Evolutionary conservation across 2,888 invertebrate genomes (phyloP), one percentile per base, ranked within the genome.

Genomic region (Fragum fragum): DNA sequence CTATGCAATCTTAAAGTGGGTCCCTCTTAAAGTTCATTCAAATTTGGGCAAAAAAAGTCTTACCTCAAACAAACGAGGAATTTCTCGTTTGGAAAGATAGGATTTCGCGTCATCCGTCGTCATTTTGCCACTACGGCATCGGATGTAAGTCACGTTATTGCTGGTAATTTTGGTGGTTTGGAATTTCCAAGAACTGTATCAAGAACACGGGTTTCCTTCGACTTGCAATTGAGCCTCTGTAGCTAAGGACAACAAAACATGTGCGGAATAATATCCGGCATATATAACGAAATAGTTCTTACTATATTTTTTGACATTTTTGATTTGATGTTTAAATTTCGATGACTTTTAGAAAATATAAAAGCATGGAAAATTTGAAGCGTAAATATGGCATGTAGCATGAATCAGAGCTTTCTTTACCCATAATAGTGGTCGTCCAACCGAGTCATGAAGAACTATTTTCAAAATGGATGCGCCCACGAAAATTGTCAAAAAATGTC

Each of bases 61-160:
- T 84, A 95, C 95, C 94, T 95, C 95, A 90, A 95, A 95, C 26
- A 95, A 91, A 72, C 94, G 94, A 55, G 95, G 95, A 29, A 95
- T 94, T 69, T 93, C 92, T 87, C 95, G 92, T 82, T 92, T 93
- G 29, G 95, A 93, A 66, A 95, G 92, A 89, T 95, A 95, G n/a
- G 92, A 87, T 88, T 95, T 94, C 29, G 95, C 95, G 89, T 95
- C 95, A 66, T 94, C 92, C 59, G 94, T 93, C 85, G 94, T 93
- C 91, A 92, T 92, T 79, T 91, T 91, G 87, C 92, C 92, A 90
- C 90, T 91, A 81, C 85, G 89, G 83, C 91, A 91, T 87, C 92
- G 89, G 90, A 92, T 88, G 81, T 87, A 90, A 39, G 86, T 86
- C 29, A 79, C 82, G 28, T 85, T 86, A 79, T 87, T 86, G 77